Evolutionary conservation across 2,888 invertebrate genomes (phyloP).

Genomic region (Pristionchus japonicus): DNA sequence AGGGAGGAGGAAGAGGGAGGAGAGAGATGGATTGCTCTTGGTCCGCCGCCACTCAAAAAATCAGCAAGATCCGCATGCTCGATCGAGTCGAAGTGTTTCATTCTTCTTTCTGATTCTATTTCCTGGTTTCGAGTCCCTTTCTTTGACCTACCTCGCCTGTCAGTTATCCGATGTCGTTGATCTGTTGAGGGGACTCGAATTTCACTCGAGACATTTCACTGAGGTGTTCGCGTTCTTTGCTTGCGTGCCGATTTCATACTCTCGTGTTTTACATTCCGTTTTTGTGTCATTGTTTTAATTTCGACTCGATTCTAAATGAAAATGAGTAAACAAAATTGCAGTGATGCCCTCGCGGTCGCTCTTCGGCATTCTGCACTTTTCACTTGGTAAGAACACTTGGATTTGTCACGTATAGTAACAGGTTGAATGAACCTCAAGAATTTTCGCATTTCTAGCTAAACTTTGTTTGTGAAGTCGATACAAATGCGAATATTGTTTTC

Average conservation of each 20-base stretch:
- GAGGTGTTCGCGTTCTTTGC: not conserved
- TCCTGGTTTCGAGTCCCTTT: not conserved
- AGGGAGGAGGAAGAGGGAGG: not conserved
- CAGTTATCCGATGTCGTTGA: not conserved
- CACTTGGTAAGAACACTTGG: not conserved
- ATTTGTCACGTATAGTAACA: too few species aligned
- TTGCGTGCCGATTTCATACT: not conserved
- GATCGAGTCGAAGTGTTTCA: not conserved
- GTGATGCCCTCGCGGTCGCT: slow-evolving; percentile 27
- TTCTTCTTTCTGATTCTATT: not conserved
- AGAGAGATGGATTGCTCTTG: slow-evolving; percentile 2
- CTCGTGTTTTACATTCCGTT: not conserved
- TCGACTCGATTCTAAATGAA: not conserved
- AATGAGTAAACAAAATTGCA: not conserved
- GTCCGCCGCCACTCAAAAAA: not conserved
- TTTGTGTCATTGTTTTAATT: not conserved
- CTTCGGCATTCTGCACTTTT: slow-evolving; percentile 42
- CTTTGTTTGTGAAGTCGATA: too few species aligned
- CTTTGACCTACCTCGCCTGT: not conserved
- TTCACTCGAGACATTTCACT: not conserved
- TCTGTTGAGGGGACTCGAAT: not conserved
- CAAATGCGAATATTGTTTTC: too few species aligned
- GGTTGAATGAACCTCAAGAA: too few species aligned
- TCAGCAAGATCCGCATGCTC: not conserved
- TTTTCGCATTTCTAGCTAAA: too few species aligned